Evolutionary conservation across 2,113 vertebrate genomes (phyloP), one percentile per base, ranked within the genome.

Genomic region (Haemorhous mexicanus): DNA sequence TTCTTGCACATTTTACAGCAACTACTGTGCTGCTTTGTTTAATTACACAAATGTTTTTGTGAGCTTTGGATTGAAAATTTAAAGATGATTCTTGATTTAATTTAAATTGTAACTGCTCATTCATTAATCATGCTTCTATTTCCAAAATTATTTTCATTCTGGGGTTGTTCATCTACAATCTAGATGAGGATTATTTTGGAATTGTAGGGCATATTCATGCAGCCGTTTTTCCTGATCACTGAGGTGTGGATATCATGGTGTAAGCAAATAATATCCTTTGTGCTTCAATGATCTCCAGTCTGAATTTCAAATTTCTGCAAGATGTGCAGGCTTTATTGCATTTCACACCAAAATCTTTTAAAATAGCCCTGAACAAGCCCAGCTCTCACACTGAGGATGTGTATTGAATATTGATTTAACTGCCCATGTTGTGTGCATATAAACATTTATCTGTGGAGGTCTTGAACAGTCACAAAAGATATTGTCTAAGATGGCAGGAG

Each of bases 241-340:
- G 88, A 93, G 95, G 93, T 93, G 88, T 94, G 80, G 93, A 84
- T 95, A 92, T 84, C 76, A 66, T 82, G 80, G 80, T 95, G 89
- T 96, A 97, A 95, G 92, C 90, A 96, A 92, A 96, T 96, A 86
- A 95, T 86, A 78, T 76, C 80, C 94, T 89, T 94, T 2, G 53
- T 92, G 95, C 94, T 94, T 94, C 93, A 82, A 3, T 95, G 94
- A 91, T 93, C 74, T 94, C 53, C 37, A 91, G 52, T 89, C 81
- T 89, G 7, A 1, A 93, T 93, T 93, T 92, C 64, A 70, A 69
- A 95, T 95, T 96, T 87, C 89, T 91, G 84, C 78, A 94, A 92
- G 94, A 87, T 67, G 47, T 76, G 50, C 84, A 77, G 78, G 44
- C 64, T 95, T 86, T 87, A 72, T 77, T 94, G 80, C 61, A 87